These are phyloP conservation scores for Magallana angulata DNA, from an alignment of 1,140 invertebrate genomes.

Conservation along the genomic window DNA sequence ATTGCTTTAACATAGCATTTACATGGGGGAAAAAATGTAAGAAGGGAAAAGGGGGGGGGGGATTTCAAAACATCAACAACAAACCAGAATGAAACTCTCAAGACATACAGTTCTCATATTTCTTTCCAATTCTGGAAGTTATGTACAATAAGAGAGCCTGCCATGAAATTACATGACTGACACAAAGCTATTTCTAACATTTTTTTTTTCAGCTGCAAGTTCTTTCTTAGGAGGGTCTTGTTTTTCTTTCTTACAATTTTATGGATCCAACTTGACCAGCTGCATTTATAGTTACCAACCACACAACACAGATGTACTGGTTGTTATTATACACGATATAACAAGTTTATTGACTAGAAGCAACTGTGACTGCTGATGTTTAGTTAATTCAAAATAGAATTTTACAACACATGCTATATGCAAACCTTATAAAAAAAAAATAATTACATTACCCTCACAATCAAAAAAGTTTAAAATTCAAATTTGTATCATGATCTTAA, in stretches of 20 bases:
- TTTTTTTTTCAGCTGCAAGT: neutral
- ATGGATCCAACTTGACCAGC: neutral
- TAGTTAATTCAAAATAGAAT: no score
- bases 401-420: no score
- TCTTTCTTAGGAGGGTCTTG: neutral
- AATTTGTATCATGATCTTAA: no score
- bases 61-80: constrained; percentile 29
- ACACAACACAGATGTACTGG: neutral
- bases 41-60: neutral
- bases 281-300: neutral
- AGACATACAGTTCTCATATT: neutral
- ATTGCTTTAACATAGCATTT: constrained; percentile 30
- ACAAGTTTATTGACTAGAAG: constrained; percentile 18
- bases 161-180: no score
- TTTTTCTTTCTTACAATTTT: neutral
- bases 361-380: neutral
- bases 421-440: no score
- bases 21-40: neutral
- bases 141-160: no score
- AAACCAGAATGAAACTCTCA: constrained; percentile 14
- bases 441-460: no score
- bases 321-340: neutral
- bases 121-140: no score
- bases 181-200: no score
- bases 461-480: no score